Evolutionary conservation across 2,113 vertebrate genomes (phyloP), one percentile per base, ranked within the genome.

Genomic region (Ameiurus melas): DNA sequence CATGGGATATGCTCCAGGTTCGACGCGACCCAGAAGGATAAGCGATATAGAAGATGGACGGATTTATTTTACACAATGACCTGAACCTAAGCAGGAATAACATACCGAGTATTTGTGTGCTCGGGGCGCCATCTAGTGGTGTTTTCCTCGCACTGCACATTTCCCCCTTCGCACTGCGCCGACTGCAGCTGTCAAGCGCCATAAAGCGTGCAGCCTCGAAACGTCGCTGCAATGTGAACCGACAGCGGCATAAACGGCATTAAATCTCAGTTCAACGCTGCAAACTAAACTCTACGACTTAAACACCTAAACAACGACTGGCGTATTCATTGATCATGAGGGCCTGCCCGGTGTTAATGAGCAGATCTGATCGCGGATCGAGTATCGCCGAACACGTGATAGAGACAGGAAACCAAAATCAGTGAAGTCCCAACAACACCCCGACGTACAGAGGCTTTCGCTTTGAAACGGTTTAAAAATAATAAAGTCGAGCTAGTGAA

Each of bases 331-430:
- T 57, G 55, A 43, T 80, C 33, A 17, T 20, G 27, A 36, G 25
- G 53, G 30, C n/a, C 30, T 17, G 27, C 12, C 30, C 2, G 25
- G 3, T 57, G 7, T 84, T 51, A 47, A 16, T n/a, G 22, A 60
- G 51, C 1, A 86, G 60, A 75, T 20, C 51, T 81, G 73, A 81
- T 57, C 27, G 57, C 3, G 9, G 68, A 70, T 33, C 20, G 66
- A 86, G 55, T 53, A 36, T 5, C 30, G 19, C 58, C 8, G 86
- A 64, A 84, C 88, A 91, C 90, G 90, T 91, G 86, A 91, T 80
- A n/a, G 58, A 60, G 71, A 80, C 90, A 91, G 88, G 90, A 89
- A 91, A 91, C 90, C 83, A 68, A 91, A 89, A 91, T 88, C 86
- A 88, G 81, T 81, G 47, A 64, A 87, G 53, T 83, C n/a, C 71